These are phyloP conservation scores for Drosophila mettleri DNA, from an alignment of 2,888 invertebrate genomes.

Conservation along the genomic window DNA sequence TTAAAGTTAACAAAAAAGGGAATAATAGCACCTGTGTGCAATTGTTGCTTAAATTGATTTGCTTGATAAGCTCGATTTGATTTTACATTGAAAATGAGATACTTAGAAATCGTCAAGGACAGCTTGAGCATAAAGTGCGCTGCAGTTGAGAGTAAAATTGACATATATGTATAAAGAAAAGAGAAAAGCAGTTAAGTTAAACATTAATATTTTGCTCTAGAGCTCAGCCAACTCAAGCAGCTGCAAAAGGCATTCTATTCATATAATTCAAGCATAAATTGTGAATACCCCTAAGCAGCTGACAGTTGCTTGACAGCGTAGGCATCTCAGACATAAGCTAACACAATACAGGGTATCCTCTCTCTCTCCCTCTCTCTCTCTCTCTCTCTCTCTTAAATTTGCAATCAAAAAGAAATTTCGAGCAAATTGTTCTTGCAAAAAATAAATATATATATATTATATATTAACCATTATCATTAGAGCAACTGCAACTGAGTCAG, in stretches of 20 bases:
- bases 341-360: not conserved
- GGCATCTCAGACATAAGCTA: not conserved
- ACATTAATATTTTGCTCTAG: not conserved
- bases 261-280: not conserved
- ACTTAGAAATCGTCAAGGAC: no score
- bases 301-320: not conserved
- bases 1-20: not conserved
- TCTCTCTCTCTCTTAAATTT: not conserved
- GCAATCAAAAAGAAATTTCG: constrained; percentile 7
- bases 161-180: not conserved
- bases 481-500: constrained; percentile 2
- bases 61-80: not conserved
- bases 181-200: not conserved
- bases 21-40: not conserved
- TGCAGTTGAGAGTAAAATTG: not conserved
- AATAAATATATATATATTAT: no score
- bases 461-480: constrained; percentile 14
- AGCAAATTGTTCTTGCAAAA: not conserved
- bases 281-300: not conserved
- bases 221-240: not conserved
- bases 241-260: not conserved
- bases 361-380: not conserved
- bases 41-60: constrained; percentile 17
- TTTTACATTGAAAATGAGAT: not conserved
- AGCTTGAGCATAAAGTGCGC: not conserved